These are phyloP conservation scores for Tolypeutes matacus DNA, from an alignment of 2,797 vertebrate species.

Conservation along the genomic window DNA sequence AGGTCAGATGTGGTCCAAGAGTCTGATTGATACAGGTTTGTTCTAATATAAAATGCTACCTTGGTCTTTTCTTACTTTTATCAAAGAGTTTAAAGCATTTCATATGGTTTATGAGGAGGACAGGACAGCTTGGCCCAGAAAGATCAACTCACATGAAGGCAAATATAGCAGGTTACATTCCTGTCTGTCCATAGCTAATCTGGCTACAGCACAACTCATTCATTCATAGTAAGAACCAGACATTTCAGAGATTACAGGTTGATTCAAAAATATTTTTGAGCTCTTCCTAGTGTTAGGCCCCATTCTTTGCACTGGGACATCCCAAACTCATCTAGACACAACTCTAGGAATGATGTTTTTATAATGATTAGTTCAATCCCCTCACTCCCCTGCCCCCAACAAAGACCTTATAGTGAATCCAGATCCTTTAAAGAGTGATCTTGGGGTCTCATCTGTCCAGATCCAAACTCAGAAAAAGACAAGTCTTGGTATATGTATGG, in stretches of 20 bases:
- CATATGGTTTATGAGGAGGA: slow-evolving; percentile 31
- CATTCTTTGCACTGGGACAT: neutral
- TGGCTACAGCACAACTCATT: neutral
- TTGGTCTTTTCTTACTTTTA: neutral
- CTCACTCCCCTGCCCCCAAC: neutral
- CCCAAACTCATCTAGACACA: neutral
- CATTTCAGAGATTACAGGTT: neutral
- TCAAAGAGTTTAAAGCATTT: slow-evolving; percentile 25
- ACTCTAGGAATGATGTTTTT: neutral
- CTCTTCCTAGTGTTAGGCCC: neutral
- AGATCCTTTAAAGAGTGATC: neutral
- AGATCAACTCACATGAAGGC: neutral
- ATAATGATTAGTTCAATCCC: neutral
- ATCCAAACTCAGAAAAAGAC: slow-evolving; percentile 1
- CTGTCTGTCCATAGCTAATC: neutral
- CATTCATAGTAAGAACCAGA: neutral
- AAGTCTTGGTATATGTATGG: neutral
- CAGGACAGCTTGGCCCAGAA: neutral
- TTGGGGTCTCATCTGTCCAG: neutral
- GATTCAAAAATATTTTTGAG: neutral
- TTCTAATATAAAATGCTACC: neutral
- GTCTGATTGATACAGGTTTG: neutral
- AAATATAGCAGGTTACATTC: neutral
- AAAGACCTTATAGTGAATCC: neutral
- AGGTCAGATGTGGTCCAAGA: neutral